Conservation (phyloP, 1,140 invertebrate genomes). For the Homarus americanus region DNA sequence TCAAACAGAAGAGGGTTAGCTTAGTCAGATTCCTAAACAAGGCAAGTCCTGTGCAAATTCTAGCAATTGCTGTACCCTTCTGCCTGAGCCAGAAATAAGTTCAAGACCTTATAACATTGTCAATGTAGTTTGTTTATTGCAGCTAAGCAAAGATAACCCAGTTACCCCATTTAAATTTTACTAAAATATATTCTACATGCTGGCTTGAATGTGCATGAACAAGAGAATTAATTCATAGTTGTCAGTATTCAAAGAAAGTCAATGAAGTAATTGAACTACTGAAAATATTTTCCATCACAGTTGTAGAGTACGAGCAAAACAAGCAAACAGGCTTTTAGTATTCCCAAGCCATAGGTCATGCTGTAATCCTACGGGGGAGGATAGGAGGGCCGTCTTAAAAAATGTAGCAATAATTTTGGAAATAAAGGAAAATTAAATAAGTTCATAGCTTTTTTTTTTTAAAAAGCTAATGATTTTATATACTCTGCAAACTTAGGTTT, state of each 20-base stretch:
- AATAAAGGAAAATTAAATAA: background rate
- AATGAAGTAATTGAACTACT: background rate
- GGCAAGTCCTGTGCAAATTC: no score
- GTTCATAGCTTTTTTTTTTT: background rate
- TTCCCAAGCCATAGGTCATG: slow-evolving; percentile 29
- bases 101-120: no score
- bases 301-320: background rate
- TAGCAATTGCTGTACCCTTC: no score
- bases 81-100: no score
- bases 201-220: background rate
- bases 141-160: no score
- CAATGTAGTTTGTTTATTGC: no score
- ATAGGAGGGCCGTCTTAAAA: background rate
- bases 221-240: slow-evolving; percentile 2
- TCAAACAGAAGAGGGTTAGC: no score
- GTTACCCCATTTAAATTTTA: no score
- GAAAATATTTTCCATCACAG: background rate
- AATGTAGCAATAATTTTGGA: background rate
- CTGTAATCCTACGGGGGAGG: slow-evolving; percentile 8
- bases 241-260: background rate
- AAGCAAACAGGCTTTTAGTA: slow-evolving; percentile 32
- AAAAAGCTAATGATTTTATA: background rate
- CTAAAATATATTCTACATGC: slow-evolving; percentile 4
- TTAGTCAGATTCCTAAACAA: no score
- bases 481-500: background rate